Conservation (phyloP, 1,140 invertebrate species). For the Rhagoletis zephyria region DNA sequence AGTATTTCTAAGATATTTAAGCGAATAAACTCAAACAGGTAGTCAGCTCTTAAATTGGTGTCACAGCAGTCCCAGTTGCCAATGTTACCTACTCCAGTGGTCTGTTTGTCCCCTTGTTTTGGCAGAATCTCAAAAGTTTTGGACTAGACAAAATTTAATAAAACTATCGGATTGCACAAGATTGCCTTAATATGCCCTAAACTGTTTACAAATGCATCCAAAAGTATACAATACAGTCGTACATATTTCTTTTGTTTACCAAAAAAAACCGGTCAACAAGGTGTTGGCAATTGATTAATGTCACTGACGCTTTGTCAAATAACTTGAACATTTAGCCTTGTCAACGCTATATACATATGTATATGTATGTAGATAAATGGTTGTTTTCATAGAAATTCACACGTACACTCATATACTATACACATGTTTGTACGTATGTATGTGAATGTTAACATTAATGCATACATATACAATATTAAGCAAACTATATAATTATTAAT, state of each 20-base stretch:
- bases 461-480: too few species aligned
- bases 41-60: too few species aligned
- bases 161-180: too few species aligned
- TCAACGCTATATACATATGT: neutral
- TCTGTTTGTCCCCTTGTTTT: too few species aligned
- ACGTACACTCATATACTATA: neutral
- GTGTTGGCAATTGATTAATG: neutral
- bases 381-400: neutral
- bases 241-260: neutral
- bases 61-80: too few species aligned
- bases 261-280: conserved; percentile 26
- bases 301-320: neutral
- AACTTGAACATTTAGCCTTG: conserved; percentile 39
- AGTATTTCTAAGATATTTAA: too few species aligned
- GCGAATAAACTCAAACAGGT: too few species aligned
- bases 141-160: too few species aligned
- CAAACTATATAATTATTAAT: too few species aligned
- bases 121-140: too few species aligned
- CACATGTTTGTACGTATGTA: neutral
- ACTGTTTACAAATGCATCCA: neutral
- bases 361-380: neutral
- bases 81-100: too few species aligned
- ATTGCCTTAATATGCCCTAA: neutral
- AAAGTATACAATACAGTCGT: neutral
- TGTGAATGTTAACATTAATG: neutral